Percentiles rank a stretch among this genome's conserved stretches.
Evolutionary conservation across 1,140 invertebrate genomes (phyloP).

Genomic region (Hesperophylax magnus): DNA sequence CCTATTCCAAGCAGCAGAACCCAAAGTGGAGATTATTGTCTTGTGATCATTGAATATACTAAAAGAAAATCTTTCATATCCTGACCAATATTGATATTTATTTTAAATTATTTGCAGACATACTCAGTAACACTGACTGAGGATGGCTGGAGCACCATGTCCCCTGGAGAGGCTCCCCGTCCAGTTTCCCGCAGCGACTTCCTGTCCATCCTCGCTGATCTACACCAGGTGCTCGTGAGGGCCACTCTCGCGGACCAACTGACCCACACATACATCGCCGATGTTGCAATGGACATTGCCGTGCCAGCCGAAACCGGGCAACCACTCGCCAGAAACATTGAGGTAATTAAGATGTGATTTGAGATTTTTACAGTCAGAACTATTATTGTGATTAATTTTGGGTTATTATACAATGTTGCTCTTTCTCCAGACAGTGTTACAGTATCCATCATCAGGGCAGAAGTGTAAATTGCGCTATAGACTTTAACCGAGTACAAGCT

Average conservation of each 20-base stretch:
- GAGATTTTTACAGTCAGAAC: too few species aligned
- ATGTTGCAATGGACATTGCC: conserved; percentile 86
- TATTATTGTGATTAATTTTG: too few species aligned
- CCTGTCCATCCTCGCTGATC: conserved; percentile 85
- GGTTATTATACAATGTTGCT: too few species aligned
- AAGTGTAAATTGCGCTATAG: too few species aligned
- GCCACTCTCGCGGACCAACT: conserved; percentile 85
- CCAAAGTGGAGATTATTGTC: too few species aligned
- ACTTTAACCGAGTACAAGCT: too few species aligned
- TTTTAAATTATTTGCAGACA: conserved; percentile 59
- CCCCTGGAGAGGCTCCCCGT: conserved; percentile 65
- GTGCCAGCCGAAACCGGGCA: conserved; percentile 71
- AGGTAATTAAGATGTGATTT: conserved; percentile 65
- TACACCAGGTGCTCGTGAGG: conserved; percentile 88
- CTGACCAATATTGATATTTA: background rate
- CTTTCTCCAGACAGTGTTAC: too few species aligned
- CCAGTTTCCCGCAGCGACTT: conserved; percentile 82
- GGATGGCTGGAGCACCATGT: conserved; percentile 76
- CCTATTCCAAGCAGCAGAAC: too few species aligned
- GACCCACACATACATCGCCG: conserved; percentile 79
- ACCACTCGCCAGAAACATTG: conserved; percentile 77
- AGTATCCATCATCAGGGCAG: too few species aligned
- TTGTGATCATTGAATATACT: too few species aligned
- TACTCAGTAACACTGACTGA: conserved; percentile 77
- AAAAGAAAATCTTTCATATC: too few species aligned